These are phyloP conservation scores for Pan troglodytes DNA, from an alignment of 2,113 vertebrate species.

Conservation along the genomic window NHGRI_mPanTro3-v2.1_pri NC_072407.2:90481001-90481500, in stretches of 20 bases:
- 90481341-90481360: background rate
- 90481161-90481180: background rate
- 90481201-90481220: background rate
- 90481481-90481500: background rate
- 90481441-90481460: background rate
- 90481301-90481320: background rate
- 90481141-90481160: background rate
- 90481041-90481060: background rate
- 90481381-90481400: background rate
- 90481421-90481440: background rate
- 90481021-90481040: background rate
- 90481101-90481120: background rate
- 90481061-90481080: background rate
- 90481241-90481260: background rate
- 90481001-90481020: background rate
- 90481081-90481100: background rate
- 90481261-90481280: background rate
- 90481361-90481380: background rate
- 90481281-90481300: background rate
- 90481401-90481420: background rate
- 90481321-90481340: background rate
- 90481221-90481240: background rate
- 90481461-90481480: background rate
- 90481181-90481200: background rate
- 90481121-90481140: background rate